These are phyloP conservation scores for Andrena flavipes DNA, from an alignment of 2,888 invertebrate species.

Conservation along the genomic window DNA sequence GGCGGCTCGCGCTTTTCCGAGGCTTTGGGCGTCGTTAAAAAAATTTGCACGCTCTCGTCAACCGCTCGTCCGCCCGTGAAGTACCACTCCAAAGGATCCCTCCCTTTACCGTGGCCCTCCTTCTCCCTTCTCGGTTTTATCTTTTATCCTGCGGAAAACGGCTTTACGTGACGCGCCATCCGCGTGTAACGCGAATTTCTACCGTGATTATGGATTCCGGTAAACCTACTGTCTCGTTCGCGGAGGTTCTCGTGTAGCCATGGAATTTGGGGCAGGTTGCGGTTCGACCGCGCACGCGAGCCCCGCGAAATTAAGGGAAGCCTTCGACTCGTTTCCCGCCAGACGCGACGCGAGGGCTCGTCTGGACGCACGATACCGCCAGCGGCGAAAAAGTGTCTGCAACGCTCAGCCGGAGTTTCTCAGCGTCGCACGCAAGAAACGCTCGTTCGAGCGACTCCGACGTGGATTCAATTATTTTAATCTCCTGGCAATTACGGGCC, in stretches of 20 bases:
- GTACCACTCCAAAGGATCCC: constrained; percentile 60
- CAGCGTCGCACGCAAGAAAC: constrained; percentile 42
- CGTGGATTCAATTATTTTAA: constrained; percentile 57
- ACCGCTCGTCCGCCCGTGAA: constrained; percentile 81
- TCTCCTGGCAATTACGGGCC: constrained; percentile 38
- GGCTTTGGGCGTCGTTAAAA: constrained; percentile 82
- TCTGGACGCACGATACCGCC: constrained; percentile 24
- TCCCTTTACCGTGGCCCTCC: constrained; percentile 29
- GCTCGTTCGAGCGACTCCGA: constrained; percentile 30
- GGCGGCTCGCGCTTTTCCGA: constrained; percentile 71
- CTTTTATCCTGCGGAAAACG: constrained; percentile 32
- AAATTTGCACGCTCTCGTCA: constrained; percentile 84
- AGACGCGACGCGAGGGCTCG: constrained; percentile 27
- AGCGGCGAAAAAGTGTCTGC: constrained; percentile 12
- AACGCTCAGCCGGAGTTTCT: constrained; percentile 2
- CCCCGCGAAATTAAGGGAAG: constrained; percentile 55
- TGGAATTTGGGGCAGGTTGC: constrained; percentile 76
- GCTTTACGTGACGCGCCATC: constrained; percentile 44
- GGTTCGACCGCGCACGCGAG: constrained; percentile 74
- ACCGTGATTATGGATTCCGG: constrained; percentile 43
- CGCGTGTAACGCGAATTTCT: constrained; percentile 42
- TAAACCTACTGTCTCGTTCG: constrained; percentile 8
- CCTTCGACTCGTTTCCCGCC: constrained; percentile 31
- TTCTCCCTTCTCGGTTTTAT: constrained; percentile 25
- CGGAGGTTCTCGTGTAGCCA: constrained; percentile 34